A percentile compares a stretch with the other conserved stretches of the same genome.
phyloP scores from a whole-genome alignment of 2,888 invertebrate genomes.

The Adelognathus sp. region DNA sequence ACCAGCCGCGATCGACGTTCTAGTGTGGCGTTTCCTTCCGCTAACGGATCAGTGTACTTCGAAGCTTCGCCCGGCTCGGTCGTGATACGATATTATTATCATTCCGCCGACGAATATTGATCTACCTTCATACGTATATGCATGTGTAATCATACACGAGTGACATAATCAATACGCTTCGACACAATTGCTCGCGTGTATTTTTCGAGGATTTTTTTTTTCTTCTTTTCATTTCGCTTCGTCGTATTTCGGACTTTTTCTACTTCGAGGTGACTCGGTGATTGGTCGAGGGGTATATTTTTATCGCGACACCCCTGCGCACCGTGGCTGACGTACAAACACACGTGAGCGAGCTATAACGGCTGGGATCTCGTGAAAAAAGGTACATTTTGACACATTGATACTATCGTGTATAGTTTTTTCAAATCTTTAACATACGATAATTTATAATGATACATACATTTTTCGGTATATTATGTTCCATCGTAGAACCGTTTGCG shows the following conservation, averaged over 20 bases:
- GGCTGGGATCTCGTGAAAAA: slow-evolving; percentile 6
- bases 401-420: too few species aligned
- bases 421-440: too few species aligned
- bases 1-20: slow-evolving; percentile 41
- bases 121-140: background rate
- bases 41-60: slow-evolving; percentile 51
- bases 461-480: too few species aligned
- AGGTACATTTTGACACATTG: background rate
- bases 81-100: slow-evolving; percentile 1
- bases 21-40: slow-evolving; percentile 35
- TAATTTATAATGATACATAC: too few species aligned
- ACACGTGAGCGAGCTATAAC: slow-evolving; percentile 17
- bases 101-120: background rate
- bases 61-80: slow-evolving; percentile 41
- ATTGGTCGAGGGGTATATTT: background rate
- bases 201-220: background rate
- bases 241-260: background rate
- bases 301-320: background rate
- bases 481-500: too few species aligned
- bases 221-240: too few species aligned
- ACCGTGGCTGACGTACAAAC: background rate
- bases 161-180: background rate
- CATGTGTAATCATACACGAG: background rate
- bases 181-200: background rate
- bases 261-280: background rate